These are phyloP conservation scores for Pseudorhombus dupliciocellatus DNA, from an alignment of 2,113 vertebrate species.

Conservation along the genomic window DNA sequence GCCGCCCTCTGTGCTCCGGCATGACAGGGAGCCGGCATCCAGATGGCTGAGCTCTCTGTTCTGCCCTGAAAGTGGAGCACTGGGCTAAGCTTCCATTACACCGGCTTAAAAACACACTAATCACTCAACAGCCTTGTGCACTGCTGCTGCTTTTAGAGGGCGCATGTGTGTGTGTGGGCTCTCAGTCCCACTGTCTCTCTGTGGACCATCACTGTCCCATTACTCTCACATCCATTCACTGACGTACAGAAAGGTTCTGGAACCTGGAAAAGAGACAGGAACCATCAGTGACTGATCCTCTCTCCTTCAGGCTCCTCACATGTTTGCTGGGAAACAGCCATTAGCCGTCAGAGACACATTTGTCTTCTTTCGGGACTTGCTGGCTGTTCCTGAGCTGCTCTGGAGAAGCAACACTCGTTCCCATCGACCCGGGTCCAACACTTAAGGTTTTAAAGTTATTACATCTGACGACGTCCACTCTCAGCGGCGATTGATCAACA, in stretches of 20 bases:
- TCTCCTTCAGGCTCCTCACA: too few relatives aligned
- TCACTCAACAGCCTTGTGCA: slow-evolving; percentile 55
- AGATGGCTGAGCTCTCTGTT: slow-evolving; percentile 70
- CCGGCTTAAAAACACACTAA: slow-evolving; percentile 74
- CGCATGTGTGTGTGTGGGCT: slow-evolving; percentile 19
- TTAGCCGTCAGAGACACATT: background rate
- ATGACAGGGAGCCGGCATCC: slow-evolving; percentile 48
- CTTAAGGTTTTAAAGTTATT: slow-evolving; percentile 6
- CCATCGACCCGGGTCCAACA: background rate
- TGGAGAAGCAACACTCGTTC: too few relatives aligned
- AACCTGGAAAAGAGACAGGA: too few relatives aligned
- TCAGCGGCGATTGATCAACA: slow-evolving; percentile 39
- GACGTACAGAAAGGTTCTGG: too few relatives aligned
- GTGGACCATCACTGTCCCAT: background rate
- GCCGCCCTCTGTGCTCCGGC: background rate
- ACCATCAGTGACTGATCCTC: too few relatives aligned
- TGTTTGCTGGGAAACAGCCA: too few relatives aligned
- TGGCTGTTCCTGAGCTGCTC: background rate
- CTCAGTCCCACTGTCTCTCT: background rate
- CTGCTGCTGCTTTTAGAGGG: slow-evolving; percentile 5
- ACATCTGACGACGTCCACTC: background rate
- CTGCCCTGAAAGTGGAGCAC: slow-evolving; percentile 78
- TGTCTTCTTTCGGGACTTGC: background rate
- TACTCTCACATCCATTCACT: too few relatives aligned
- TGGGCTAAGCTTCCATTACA: slow-evolving; percentile 81